A percentile compares a stretch with the other conserved stretches of the same genome.
Conservation (phyloP, 2,113 vertebrate species). For the Chrysochloris asiatica region DNA sequence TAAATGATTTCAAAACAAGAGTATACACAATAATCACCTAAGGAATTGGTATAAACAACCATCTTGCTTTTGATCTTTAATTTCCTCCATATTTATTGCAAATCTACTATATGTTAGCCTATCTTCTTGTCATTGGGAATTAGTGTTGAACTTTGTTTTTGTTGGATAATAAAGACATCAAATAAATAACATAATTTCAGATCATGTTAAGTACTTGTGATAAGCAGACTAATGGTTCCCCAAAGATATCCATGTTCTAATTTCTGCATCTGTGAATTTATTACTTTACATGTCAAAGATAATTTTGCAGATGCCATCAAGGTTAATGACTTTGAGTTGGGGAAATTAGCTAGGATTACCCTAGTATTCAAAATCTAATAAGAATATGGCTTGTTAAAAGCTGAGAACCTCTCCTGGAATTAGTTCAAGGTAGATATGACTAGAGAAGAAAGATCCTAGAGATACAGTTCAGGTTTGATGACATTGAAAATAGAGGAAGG, state of each 20-base stretch:
- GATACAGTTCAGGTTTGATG: neutral
- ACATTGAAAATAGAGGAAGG: neutral
- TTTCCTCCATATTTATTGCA: neutral
- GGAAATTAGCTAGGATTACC: neutral
- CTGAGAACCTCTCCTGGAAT: neutral
- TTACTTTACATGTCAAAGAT: neutral
- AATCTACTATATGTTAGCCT: neutral
- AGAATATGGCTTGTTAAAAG: neutral
- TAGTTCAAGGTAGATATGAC: neutral
- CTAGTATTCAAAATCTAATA: neutral
- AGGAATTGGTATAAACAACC: neutral
- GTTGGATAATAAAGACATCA: neutral
- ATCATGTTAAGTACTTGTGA: neutral
- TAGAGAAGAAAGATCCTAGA: neutral
- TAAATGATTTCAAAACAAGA: neutral
- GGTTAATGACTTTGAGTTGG: neutral
- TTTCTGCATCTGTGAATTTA: neutral
- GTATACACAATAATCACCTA: neutral
- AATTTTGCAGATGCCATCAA: neutral
- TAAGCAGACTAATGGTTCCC: neutral
- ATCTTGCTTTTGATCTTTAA: neutral
- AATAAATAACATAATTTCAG: neutral
- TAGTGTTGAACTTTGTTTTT: neutral
- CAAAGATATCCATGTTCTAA: neutral
- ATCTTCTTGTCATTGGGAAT: neutral